Base-by-base conservation (phyloP, 2,888 invertebrate species). In the Oscheius sp. region DNA sequence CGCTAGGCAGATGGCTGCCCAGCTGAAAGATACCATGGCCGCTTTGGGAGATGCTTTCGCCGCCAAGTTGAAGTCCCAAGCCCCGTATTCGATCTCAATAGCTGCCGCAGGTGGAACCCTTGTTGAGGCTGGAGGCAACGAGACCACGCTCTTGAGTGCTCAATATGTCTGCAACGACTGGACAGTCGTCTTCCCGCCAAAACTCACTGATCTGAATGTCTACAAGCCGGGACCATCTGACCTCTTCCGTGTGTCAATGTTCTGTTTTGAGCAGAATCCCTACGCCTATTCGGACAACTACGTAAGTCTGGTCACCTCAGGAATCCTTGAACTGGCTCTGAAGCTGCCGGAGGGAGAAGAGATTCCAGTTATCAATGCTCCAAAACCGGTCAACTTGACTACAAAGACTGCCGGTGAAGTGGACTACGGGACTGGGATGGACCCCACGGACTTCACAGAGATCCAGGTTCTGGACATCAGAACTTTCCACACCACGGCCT, bases 281-380 rank as follows among this genome's bases (percentile, higher is more conserved):
- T 78, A 83, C 70, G 72, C 74, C 7, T 85, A 79, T 58, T 77
- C 78, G n/a, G 77, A 81, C 53, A 85, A 85, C 70, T 81, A 79
- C 32, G 76, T 76, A 21, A 70, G 75, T 50, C 72, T 85, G 9
- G 78, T 83, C 13, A 81, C 82, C 9, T 82, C 82, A 0, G 84
- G 83, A 57, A 81, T 80, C 32, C 57, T 85, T 11, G 79, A 82
- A 13, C 62, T 79, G 3, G 76, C 76, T 59, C 68, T 85, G 33
- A 84, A 84, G 37, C 76, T 9, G 13, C n/a, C 21, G 1, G 29
- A 58, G 13, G 50, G 29, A 11, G 55, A 55, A 9, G 21, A 33
- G 42, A 74, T 68, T 21, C 35, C n/a, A 2, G 55, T 68, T 1
- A 55, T 21, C 11, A 35, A 68, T 21, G 53, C 68, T 2, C 29